Evolutionary conservation across 1,140 invertebrate species (phyloP), one percentile per base, ranked within the genome.

Genomic region (Harpegnathos saltator): DNA sequence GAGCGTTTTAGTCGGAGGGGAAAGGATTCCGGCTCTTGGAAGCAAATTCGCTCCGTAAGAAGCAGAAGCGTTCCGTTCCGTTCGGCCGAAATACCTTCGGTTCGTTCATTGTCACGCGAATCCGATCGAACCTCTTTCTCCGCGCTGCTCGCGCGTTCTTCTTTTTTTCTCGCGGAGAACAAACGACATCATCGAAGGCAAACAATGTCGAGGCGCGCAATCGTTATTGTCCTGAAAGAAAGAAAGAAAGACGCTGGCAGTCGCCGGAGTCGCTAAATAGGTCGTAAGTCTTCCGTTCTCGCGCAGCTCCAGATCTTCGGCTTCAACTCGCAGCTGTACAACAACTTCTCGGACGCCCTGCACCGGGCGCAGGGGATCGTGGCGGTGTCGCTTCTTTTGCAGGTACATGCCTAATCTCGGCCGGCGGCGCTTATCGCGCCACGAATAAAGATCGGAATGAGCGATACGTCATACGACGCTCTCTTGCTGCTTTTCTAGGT

Each of bases 271-370:
- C 59, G 65, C 9, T 54, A 33, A 26, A 50, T 77, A 48, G 11
- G 5, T 15, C 44, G 17, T 59, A 26, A 58, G 48, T 17, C 29
- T 65, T 61, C 87, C 90, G 92, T 95, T 95, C 92, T 95, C 95
- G 78, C 95, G 78, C 96, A 98, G 98, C 97, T 98, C 91, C 98
- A 98, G 95, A 97, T 98, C 95, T 97, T 98, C 94, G 97, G 98
- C 89, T 99, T 98, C 96, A 99, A 99, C 95, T 98, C 97, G 77
- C 97, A 98, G 93, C 95, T 99, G 72, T 99, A 98, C 95, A 96
- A 97, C 89, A 98, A 98, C 95, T 97, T 98, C 94, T 97, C 97
- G 54, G 97, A 98, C 93, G 98, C 98, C 71, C 94, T 98, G 82
- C 97, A 98, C 92, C 96, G 97, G 94, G 97, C 98, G 80, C 98